These are phyloP conservation scores for Diabrotica balteata DNA, from an alignment of 2,888 invertebrate genomes.

Conservation along the genomic window DNA sequence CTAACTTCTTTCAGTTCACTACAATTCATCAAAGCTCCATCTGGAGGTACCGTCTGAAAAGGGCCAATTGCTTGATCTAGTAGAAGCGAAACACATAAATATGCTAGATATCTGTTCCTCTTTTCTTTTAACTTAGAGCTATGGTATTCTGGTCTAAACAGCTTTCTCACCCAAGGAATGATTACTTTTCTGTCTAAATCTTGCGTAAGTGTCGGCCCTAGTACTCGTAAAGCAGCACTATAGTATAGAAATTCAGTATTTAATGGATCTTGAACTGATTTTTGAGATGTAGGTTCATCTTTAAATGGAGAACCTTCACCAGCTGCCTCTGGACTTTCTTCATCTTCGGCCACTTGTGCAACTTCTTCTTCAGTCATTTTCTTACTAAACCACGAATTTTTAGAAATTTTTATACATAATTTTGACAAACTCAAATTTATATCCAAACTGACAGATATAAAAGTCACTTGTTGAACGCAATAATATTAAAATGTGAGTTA, in stretches of 20 bases:
- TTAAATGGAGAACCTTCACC: neutral
- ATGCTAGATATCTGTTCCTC: conserved; percentile 61
- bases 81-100: conserved; percentile 57
- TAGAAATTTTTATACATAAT: too few relatives aligned
- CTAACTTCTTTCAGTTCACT: conserved; percentile 46
- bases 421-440: too few relatives aligned
- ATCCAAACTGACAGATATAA: too few relatives aligned
- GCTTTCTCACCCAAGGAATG: conserved; percentile 61
- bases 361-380: conserved; percentile 7
- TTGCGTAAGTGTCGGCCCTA: conserved; percentile 58
- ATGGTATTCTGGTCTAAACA: conserved; percentile 62
- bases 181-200: conserved; percentile 54
- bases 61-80: conserved; percentile 59
- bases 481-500: too few relatives aligned
- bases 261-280: conserved; percentile 52
- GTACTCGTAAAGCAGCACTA: conserved; percentile 58
- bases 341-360: neutral
- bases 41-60: conserved; percentile 56
- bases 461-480: too few relatives aligned
- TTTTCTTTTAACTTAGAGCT: conserved; percentile 60
- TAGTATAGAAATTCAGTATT: conserved; percentile 64
- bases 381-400: neutral
- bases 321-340: neutral
- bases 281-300: neutral
- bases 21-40: conserved; percentile 56